These are phyloP conservation scores for Neelides sp. DNA, from an alignment of 1,140 invertebrate genomes.

Conservation along the genomic window DNA sequence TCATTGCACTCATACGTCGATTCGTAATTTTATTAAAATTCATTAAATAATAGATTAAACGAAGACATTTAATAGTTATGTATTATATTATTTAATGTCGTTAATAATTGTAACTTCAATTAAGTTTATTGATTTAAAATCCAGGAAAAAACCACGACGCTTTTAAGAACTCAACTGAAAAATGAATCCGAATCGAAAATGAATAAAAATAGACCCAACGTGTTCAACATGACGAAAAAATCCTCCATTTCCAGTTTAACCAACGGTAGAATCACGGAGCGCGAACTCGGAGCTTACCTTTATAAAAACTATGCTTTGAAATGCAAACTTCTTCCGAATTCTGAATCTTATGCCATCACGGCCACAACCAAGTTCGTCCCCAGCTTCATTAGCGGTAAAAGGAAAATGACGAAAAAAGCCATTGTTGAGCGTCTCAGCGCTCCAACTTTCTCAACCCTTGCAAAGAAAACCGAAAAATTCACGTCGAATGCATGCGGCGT, in stretches of 20 bases:
- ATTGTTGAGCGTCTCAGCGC: slow-evolving; percentile 17
- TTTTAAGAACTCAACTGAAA: too few species aligned
- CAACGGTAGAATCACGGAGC: not conserved
- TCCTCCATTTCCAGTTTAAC: not conserved
- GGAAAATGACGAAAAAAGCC: slow-evolving; percentile 10
- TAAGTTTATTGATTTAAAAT: not conserved
- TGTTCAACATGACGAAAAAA: not conserved
- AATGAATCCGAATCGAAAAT: not conserved
- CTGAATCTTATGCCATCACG: not conserved
- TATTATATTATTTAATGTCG: not conserved
- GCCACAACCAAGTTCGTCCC: not conserved
- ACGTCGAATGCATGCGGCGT: too few species aligned
- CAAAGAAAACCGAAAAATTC: slow-evolving; percentile 13
- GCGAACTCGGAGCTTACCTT: not conserved
- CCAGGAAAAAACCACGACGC: too few species aligned
- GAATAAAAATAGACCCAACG: not conserved
- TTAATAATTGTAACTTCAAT: not conserved
- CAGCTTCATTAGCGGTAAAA: not conserved
- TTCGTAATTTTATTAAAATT: slow-evolving; percentile 5
- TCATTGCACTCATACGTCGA: slow-evolving; percentile 17
- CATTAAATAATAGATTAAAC: slow-evolving; percentile 1
- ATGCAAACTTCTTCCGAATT: not conserved
- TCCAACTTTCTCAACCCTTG: slow-evolving; percentile 18
- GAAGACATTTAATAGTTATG: not conserved
- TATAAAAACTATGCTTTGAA: not conserved